Conservation (phyloP, 2,113 vertebrate species). For the Laticauda colubrina region DNA sequence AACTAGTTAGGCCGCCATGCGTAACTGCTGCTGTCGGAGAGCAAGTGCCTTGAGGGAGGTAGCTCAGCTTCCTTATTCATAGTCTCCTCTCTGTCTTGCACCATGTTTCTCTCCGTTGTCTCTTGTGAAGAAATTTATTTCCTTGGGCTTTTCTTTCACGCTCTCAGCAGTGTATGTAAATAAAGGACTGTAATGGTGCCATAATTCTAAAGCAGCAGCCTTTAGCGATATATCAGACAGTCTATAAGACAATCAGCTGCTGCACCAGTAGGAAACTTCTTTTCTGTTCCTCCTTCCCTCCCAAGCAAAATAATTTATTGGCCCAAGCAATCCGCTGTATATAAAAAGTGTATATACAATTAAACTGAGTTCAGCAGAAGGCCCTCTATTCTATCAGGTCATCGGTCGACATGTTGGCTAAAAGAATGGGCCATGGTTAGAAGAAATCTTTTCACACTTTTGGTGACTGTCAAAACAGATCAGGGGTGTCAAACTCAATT, state of each 20-base stretch:
- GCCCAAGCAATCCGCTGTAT: constrained; percentile 38
- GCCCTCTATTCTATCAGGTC: constrained; percentile 48
- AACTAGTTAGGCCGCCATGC: constrained; percentile 60
- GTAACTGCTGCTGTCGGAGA: constrained; percentile 53
- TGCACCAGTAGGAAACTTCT: constrained; percentile 40
- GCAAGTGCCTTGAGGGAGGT: constrained; percentile 61
- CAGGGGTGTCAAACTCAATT: too few relatives aligned
- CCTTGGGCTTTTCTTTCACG: constrained; percentile 58
- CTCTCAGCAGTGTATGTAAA: constrained; percentile 79
- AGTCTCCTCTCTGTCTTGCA: constrained; percentile 53
- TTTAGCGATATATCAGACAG: constrained; percentile 55
- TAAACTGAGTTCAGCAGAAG: constrained; percentile 52
- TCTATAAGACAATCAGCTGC: constrained; percentile 61
- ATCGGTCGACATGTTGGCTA: constrained; percentile 31
- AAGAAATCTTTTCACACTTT: background rate
- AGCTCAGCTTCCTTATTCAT: constrained; percentile 49
- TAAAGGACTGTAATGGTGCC: constrained; percentile 73
- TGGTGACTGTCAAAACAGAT: too few relatives aligned
- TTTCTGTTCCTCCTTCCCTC: background rate
- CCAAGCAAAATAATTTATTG: constrained; percentile 51
- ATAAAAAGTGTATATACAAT: constrained; percentile 53
- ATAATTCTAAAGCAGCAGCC: constrained; percentile 67
- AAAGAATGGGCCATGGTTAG: constrained; percentile 12
- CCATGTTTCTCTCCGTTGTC: constrained; percentile 58
- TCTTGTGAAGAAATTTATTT: constrained; percentile 74